Conservation (phyloP, 2,113 vertebrate genomes). For the Chitala chitala region DNA sequence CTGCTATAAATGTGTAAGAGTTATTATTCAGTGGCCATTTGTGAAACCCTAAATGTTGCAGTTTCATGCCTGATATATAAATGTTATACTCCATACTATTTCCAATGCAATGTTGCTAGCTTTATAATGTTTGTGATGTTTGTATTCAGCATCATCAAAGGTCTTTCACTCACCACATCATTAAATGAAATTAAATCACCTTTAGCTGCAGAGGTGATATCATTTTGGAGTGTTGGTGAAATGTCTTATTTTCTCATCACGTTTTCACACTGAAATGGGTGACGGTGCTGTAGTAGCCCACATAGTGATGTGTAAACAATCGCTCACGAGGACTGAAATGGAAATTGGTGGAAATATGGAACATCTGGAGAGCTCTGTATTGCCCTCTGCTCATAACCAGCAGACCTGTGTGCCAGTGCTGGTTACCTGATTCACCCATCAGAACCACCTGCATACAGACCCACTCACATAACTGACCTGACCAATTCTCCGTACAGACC, state of each 20-base stretch:
- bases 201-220: neutral
- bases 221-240: neutral
- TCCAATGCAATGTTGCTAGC: neutral
- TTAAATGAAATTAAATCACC: conserved; percentile 8
- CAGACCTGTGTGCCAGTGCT: no score
- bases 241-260: neutral
- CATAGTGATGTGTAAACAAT: neutral
- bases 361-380: neutral
- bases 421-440: no score
- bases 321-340: neutral
- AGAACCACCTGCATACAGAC: no score
- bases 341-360: neutral
- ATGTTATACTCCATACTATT: neutral
- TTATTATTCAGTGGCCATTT: neutral
- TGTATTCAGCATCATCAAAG: neutral
- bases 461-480: no score
- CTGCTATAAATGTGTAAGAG: no score
- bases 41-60: conserved; percentile 7
- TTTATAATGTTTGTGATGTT: neutral
- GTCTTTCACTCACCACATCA: conserved; percentile 3
- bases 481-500: no score
- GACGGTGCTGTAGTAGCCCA: no score
- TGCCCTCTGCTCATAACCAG: neutral
- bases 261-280: no score
- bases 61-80: neutral